Base-by-base conservation (phyloP, 2,888 invertebrate genomes). In the Exephanes ischioxanthus region DNA sequence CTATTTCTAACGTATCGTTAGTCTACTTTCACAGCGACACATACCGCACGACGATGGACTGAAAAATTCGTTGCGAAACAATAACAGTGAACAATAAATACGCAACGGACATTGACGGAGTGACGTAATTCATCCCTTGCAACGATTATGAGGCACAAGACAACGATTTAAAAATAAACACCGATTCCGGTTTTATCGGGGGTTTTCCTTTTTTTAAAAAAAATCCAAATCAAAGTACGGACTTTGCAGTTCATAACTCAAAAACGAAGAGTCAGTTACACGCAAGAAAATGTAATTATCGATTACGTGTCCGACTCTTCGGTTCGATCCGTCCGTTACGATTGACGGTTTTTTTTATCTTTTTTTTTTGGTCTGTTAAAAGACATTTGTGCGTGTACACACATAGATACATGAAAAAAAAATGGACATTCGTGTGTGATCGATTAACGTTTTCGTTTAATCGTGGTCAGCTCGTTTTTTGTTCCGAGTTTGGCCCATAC, bases 151-250 rank as follows among this genome's bases (percentile, higher is more conserved):
- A 68, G 19, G 5, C 61, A 61, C 61, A 61, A 26, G 61, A 61
- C 14, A 61, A 30, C 14, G 61, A 61, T 14, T 30, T 16, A 61
- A 30, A 61, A 61, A 30, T 22, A 26, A 61, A 61, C n/a, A 33
- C 55, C 82, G 63, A 79, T 73, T 78, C 79, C 75, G 26, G 75
- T 82, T 79, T 63, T 63, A 70, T 75, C 26, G 41, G 11, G 68
- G 82, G 81, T 33, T 61, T 63, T 48, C 33, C 55, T 48, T 61
- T 71, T 45, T 71, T 53, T 67, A 67, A 3, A 33, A 55, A 67
- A 3, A 33, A 37, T 4, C 45, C 66, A 53, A 14, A 51, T 71
- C 45, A 22, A 58, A 41, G 19, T 70, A 30, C 16, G 48, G 2
- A 19, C 22, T 55, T 30, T 68, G 16, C 14, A 58, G 14, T 14